These are phyloP conservation scores for Channallabes apus DNA, from an alignment of 2,797 vertebrate species.

Conservation along the genomic window DNA sequence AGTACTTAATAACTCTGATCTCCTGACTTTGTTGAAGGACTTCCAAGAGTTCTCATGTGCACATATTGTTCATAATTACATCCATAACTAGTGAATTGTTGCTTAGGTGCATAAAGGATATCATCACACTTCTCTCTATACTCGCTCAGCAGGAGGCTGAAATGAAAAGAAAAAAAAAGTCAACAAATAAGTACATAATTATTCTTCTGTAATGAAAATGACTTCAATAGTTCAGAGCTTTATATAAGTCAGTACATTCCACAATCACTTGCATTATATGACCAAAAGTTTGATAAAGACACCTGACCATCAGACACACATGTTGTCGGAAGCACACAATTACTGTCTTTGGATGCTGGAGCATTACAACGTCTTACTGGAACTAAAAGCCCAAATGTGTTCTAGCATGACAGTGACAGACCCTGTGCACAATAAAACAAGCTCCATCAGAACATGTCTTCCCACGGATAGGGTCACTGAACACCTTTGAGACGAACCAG, in stretches of 20 bases:
- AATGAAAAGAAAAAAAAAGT: not conserved
- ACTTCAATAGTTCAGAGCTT: not conserved
- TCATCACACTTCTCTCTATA: slow-evolving; percentile 87
- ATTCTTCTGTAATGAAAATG: not conserved
- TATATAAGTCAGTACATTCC: not conserved
- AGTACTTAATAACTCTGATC: not conserved
- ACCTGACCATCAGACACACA: not conserved
- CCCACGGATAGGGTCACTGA: not conserved
- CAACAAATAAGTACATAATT: not conserved
- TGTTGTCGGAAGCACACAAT: not conserved
- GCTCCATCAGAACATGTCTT: not conserved
- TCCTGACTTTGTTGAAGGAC: not conserved
- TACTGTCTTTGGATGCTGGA: not conserved
- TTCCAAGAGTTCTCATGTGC: not conserved
- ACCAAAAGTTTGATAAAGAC: not conserved
- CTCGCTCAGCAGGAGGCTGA: slow-evolving; percentile 76
- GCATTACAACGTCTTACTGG: not conserved
- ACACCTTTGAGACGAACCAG: not conserved
- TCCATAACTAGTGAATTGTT: not conserved
- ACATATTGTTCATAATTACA: not conserved
- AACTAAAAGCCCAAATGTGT: not conserved
- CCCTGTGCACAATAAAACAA: not conserved
- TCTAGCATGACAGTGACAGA: not conserved
- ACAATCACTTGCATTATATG: not conserved
- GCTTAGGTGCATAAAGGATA: slow-evolving; percentile 77